Evolutionary conservation across 2,888 invertebrate genomes (phyloP).

Genomic region (Drosophila neotestacea): DNA sequence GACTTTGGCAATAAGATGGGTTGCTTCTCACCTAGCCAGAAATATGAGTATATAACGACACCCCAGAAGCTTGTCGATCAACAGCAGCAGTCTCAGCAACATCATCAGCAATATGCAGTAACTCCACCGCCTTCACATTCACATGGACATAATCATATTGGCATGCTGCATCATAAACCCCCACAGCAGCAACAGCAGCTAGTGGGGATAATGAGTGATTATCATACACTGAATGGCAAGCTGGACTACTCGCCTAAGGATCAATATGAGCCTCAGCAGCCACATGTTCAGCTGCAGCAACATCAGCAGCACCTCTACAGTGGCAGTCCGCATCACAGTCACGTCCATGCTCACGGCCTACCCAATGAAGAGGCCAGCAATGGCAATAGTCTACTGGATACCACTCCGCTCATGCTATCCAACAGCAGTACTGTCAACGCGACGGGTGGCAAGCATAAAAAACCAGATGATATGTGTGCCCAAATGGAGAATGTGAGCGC

Average conservation of each 20-base stretch:
- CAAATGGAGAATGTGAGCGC: conserved; percentile 57
- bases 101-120: conserved; percentile 73
- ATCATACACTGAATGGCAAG: conserved; percentile 82
- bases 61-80: conserved; percentile 81
- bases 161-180: conserved; percentile 69
- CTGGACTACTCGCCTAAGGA: conserved; percentile 82
- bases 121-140: conserved; percentile 74
- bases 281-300: conserved; percentile 58
- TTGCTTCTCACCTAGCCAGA: conserved; percentile 85
- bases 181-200: conserved; percentile 77
- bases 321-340: conserved; percentile 78
- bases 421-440: conserved; percentile 31
- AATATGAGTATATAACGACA: conserved; percentile 84
- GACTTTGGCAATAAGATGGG: conserved; percentile 84
- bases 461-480: conserved; percentile 69
- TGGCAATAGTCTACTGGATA: conserved; percentile 56
- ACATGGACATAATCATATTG: conserved; percentile 60
- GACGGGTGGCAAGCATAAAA: conserved; percentile 64
- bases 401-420: conserved; percentile 46
- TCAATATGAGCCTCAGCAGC: conserved; percentile 81
- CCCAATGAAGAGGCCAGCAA: conserved; percentile 51
- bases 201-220: conserved; percentile 76
- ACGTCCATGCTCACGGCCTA: conserved; percentile 48
- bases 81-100: conserved; percentile 70
- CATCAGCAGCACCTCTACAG: conserved; percentile 82